Evolutionary conservation across 2,888 invertebrate genomes (phyloP).

Genomic region (Nomada fucata): DNA sequence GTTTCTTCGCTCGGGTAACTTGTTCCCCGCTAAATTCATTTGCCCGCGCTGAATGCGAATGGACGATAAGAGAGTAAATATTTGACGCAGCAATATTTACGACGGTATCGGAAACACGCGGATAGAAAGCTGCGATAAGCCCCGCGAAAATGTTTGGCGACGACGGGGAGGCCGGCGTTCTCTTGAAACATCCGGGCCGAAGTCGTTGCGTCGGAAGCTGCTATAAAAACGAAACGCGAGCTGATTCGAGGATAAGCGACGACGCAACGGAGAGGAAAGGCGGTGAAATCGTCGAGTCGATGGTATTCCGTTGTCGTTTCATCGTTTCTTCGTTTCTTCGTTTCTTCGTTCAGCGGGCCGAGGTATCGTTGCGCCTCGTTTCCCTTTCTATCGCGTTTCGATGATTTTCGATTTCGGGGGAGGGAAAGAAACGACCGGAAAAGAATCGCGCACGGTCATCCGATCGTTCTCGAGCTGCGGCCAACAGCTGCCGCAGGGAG

Average conservation of each 20-base stretch:
- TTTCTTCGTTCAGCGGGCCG: constrained; percentile 14
- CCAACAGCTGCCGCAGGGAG: constrained; percentile 65
- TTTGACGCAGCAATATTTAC: neutral
- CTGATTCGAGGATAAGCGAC: constrained; percentile 14
- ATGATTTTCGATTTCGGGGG: neutral
- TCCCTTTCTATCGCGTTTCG: neutral
- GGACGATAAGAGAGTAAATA: neutral
- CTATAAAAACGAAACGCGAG: constrained; percentile 16
- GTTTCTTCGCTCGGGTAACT: constrained; percentile 43
- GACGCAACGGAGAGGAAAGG: constrained; percentile 52
- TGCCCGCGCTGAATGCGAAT: neutral
- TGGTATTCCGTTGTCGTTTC: constrained; percentile 51
- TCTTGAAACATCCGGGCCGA: neutral
- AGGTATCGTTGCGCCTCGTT: constrained; percentile 3
- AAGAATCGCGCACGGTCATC: constrained; percentile 14
- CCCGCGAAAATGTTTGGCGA: neutral
- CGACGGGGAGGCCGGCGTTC: neutral
- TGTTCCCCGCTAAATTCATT: neutral
- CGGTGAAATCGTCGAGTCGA: constrained; percentile 69
- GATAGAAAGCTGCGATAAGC: neutral
- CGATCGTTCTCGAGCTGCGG: constrained; percentile 51
- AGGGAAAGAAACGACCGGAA: neutral
- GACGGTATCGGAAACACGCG: neutral
- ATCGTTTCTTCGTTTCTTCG: constrained; percentile 34
- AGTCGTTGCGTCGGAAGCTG: neutral